Conservation (phyloP, 2,797 vertebrate genomes). For the Glossophaga mutica region DNA sequence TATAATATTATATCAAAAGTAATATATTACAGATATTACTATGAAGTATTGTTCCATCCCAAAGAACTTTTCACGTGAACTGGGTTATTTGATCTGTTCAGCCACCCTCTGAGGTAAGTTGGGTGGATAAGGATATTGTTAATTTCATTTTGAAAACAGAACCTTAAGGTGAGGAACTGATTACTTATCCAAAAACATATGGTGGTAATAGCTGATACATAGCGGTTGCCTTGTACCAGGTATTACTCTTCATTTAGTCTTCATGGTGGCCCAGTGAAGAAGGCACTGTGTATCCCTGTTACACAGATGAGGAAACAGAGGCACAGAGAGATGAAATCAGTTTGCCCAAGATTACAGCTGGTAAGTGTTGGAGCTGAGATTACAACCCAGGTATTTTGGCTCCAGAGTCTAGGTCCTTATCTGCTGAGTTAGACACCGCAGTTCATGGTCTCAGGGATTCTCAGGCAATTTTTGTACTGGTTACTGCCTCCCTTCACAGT, state of each 20-base stretch:
- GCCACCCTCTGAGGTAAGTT: neutral
- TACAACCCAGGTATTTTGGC: neutral
- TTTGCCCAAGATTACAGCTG: neutral
- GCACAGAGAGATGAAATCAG: neutral
- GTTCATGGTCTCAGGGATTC: neutral
- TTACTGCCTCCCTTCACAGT: neutral
- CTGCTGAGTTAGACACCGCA: too few species aligned
- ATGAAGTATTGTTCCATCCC: neutral
- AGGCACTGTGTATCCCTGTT: neutral
- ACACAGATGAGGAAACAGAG: neutral
- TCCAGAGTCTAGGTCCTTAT: neutral
- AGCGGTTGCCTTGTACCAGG: neutral
- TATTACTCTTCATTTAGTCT: slow-evolving; percentile 24
- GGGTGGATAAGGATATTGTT: slow-evolving; percentile 35
- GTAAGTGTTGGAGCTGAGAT: neutral
- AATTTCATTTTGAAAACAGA: slow-evolving; percentile 43
- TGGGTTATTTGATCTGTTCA: slow-evolving; percentile 52
- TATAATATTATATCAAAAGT: slow-evolving; percentile 19
- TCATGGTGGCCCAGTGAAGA: neutral
- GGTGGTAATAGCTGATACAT: neutral
- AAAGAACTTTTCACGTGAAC: slow-evolving; percentile 31
- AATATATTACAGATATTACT: neutral
- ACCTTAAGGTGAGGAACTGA: neutral
- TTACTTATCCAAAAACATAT: slow-evolving; percentile 1
- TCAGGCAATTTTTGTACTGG: neutral